phyloP scores from a whole-genome alignment of 2,113 vertebrate species.

The Daubentonia madagascariensis region DNA sequence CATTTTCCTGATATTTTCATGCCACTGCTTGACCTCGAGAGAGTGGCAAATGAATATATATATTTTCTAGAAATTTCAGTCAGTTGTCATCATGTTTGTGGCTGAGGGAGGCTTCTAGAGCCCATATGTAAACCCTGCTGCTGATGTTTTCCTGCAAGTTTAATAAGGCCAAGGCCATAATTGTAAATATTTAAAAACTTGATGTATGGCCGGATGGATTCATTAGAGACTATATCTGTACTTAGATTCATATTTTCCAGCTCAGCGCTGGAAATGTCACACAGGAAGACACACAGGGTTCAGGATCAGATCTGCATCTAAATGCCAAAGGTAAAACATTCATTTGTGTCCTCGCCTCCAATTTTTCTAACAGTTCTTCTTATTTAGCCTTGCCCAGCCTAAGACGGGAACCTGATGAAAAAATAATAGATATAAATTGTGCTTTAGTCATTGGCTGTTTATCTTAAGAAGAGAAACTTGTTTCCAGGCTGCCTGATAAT shows the following conservation, averaged over 20 bases:
- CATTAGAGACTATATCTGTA: conserved; percentile 54
- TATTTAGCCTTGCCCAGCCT: conserved; percentile 48
- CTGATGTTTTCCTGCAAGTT: conserved; percentile 54
- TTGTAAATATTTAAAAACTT: conserved; percentile 74
- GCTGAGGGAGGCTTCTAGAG: background rate
- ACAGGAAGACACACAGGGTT: conserved; percentile 49
- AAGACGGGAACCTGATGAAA: conserved; percentile 72
- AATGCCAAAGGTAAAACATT: conserved; percentile 80
- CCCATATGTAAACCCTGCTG: conserved; percentile 23
- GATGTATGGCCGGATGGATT: conserved; percentile 54
- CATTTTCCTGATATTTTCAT: background rate
- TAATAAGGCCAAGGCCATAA: conserved; percentile 58
- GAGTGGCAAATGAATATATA: background rate
- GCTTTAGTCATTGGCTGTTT: conserved; percentile 68
- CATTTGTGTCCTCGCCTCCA: conserved; percentile 62
- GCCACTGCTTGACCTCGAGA: background rate
- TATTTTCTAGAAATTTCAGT: conserved; percentile 48
- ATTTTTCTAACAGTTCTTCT: conserved; percentile 66
- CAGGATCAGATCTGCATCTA: conserved; percentile 52
- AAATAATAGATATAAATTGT: conserved; percentile 76
- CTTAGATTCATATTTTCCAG: conserved; percentile 57
- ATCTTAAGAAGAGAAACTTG: conserved; percentile 61
- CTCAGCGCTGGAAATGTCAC: conserved; percentile 67
- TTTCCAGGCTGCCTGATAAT: conserved; percentile 56
- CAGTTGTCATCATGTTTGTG: background rate